Percentiles rank a stretch among this genome's conserved stretches.
Conservation (phyloP, 2,888 invertebrate species). For the Colostygia pectinataria region DNA sequence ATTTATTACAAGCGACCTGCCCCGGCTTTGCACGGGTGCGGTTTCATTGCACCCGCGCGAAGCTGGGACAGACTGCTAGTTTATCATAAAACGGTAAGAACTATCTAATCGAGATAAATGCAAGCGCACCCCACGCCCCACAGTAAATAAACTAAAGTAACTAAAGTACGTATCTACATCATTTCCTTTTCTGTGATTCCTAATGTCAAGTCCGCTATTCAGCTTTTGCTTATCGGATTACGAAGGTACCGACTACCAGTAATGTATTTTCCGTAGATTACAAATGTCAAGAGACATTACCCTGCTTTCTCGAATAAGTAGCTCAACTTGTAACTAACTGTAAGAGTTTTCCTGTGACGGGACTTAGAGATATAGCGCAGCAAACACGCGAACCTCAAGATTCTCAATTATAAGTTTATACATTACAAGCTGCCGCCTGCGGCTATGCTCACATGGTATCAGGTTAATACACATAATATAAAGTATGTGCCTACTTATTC, state of each 20-base stretch:
- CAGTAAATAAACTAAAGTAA: too few relatives aligned
- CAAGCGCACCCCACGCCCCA: too few relatives aligned
- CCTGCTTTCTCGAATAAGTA: constrained; percentile 19
- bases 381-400: constrained; percentile 5
- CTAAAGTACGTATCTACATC: too few relatives aligned
- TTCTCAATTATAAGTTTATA: constrained; percentile 18
- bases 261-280: constrained; percentile 15
- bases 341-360: constrained; percentile 5
- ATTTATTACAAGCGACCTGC: too few relatives aligned
- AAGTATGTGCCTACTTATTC: too few relatives aligned
- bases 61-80: too few relatives aligned
- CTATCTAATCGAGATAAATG: too few relatives aligned
- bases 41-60: too few relatives aligned
- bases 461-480: too few relatives aligned
- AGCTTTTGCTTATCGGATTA: constrained; percentile 20
- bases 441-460: too few relatives aligned
- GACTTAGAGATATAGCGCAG: constrained; percentile 5
- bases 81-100: too few relatives aligned
- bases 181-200: not conserved
- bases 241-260: constrained; percentile 1
- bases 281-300: constrained; percentile 18
- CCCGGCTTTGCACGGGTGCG: too few relatives aligned
- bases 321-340: constrained; percentile 19
- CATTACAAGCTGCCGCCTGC: not conserved
- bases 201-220: constrained; percentile 13